Base-by-base conservation (phyloP, 2,888 invertebrate genomes). In the Stomorhina lunata region DNA sequence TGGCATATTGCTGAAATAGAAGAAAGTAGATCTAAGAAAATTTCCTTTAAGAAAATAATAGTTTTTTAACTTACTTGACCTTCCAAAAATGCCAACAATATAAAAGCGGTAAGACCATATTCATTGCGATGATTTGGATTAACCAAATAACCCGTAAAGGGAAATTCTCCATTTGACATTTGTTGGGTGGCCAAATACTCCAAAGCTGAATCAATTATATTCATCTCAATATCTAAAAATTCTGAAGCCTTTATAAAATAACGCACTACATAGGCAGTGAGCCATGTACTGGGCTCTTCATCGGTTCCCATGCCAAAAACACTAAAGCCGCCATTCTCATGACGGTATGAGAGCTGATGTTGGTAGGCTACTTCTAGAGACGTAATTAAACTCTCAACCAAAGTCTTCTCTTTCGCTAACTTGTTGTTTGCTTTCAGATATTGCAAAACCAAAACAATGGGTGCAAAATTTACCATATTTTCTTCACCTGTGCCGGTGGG, bases 401-500 rank as follows among this genome's bases (percentile, higher is more conserved):
- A 48, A 15, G 17, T 10, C 7, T 37, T 45, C 6, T 75, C 75
- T 25, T 65, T 57, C 2, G 2, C 9, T 3, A 69, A 15, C 9
- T 69, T 75, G 4, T 32, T 48, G 25, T 37, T 55, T 0, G 50
- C 95, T 80, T 94, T 94, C 76, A 99, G 92, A 89, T 99, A 98
- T 87, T 97, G 95, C 5, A 97, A 92, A 57, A 98, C 93, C 57
- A 98, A 95, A 84, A 98, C 94, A 86, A 97, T 97, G 0, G 98
- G 95, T 43, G 98, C 96, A 88, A 99, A 95, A 81, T 97, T 96
- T 4, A 98, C 92, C 93, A 98, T 95, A 79, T 98, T 99, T 90
- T 98, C 97, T 89, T 97, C 96, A 0, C 99, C 97, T 90, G 98
- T 98, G 0, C 97, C 98, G 45, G 95, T 96, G 0, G 98, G 97